phyloP scores from a whole-genome alignment of 2,797 vertebrate species.

The Smutsia gigantea region DNA sequence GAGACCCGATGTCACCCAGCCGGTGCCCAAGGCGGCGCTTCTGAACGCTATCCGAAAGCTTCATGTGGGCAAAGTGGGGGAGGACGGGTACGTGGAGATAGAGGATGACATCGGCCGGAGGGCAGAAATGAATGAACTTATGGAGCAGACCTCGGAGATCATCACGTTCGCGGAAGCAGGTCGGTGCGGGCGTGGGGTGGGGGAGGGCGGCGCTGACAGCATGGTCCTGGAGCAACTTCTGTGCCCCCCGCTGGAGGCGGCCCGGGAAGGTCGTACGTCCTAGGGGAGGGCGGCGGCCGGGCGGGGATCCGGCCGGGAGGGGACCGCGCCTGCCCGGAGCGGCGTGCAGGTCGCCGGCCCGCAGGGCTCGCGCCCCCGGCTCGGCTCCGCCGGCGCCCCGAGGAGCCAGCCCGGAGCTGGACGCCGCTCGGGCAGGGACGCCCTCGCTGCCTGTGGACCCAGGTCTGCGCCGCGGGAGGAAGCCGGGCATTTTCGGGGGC shows the following conservation, averaged over 20 bases:
- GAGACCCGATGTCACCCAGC: conserved; percentile 95
- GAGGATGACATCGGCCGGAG: conserved; percentile 90
- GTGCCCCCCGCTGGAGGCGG: conserved; percentile 42
- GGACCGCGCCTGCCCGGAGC: too few species aligned
- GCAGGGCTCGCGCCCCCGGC: too few species aligned
- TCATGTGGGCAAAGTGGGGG: conserved; percentile 93
- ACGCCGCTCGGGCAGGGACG: conserved; percentile 75
- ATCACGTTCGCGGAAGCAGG: conserved; percentile 95
- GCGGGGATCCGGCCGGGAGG: too few species aligned
- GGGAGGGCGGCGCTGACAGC: conserved; percentile 43
- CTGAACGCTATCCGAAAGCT: conserved; percentile 95
- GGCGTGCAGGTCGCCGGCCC: too few species aligned
- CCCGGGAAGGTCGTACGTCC: too few species aligned
- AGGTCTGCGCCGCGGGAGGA: conserved; percentile 59
- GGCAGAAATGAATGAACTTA: conserved; percentile 89
- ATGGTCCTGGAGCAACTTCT: conserved; percentile 77
- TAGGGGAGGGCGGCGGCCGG: too few species aligned
- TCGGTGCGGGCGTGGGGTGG: conserved; percentile 85
- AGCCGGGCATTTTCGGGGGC: conserved; percentile 63
- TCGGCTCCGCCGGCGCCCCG: too few species aligned
- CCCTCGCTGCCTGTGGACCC: conserved; percentile 74
- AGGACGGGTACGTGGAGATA: conserved; percentile 95
- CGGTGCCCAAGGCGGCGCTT: conserved; percentile 94
- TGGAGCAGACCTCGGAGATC: conserved; percentile 93
- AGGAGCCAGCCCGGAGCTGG: conserved; percentile 56